Conservation (phyloP, 2,888 invertebrate genomes). For the Dicyrtomina minuta region DNA sequence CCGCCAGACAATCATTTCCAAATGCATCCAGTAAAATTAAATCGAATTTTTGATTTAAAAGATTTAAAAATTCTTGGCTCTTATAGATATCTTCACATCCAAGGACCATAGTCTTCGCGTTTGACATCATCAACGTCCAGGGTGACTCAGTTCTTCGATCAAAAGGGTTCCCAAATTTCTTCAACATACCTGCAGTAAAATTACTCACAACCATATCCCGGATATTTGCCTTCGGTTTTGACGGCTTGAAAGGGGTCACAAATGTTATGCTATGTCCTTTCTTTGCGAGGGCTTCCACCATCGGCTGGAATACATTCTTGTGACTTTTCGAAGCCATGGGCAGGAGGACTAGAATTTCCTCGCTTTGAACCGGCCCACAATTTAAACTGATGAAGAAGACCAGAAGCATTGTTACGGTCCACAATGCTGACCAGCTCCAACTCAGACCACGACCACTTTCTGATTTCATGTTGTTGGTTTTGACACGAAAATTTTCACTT, state of each 20-base stretch:
- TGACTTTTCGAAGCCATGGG: constrained; percentile 43
- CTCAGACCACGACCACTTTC: no score
- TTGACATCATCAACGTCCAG: neutral
- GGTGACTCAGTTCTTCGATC: no score
- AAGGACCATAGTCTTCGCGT: neutral
- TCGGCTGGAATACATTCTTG: constrained; percentile 52
- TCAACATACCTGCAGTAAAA: no score
- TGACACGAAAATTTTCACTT: no score
- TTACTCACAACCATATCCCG: constrained; percentile 41
- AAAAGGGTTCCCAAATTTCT: no score
- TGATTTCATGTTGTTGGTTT: no score
- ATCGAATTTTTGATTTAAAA: constrained; percentile 48
- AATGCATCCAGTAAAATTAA: constrained; percentile 55
- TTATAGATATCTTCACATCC: constrained; percentile 31
- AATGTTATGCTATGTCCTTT: constrained; percentile 62
- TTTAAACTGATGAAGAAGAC: no score
- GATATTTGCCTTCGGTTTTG: constrained; percentile 53
- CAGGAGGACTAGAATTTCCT: constrained; percentile 43
- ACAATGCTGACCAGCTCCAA: no score
- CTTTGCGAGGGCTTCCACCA: constrained; percentile 60
- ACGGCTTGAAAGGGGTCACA: constrained; percentile 58
- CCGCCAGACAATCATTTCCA: constrained; percentile 59
- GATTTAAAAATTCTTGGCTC: constrained; percentile 26
- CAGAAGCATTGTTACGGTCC: no score
- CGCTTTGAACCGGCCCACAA: neutral